phyloP scores from a whole-genome alignment of 2,113 vertebrate genomes.

The Upupa epops region DNA sequence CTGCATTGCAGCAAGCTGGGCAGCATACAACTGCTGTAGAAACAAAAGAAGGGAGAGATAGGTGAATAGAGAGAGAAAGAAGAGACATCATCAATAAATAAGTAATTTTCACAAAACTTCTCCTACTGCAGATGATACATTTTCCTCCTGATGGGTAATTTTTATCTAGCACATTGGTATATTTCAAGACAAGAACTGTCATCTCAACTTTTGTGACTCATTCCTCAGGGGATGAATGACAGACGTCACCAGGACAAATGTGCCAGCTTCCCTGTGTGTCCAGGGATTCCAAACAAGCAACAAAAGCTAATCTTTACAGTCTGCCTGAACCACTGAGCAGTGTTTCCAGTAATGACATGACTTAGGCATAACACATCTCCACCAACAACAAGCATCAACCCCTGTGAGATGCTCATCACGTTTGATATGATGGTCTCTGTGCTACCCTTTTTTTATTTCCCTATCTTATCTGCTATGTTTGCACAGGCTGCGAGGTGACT shows the following conservation, averaged over 20 bases:
- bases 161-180: constrained; percentile 60
- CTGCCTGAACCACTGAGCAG: background rate
- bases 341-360: background rate
- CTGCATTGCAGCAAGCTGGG: constrained; percentile 98
- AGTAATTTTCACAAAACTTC: constrained; percentile 66
- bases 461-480: background rate
- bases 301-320: background rate
- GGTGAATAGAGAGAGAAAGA: background rate
- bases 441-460: background rate
- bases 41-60: background rate
- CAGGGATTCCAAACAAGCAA: constrained; percentile 18
- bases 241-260: constrained; percentile 71
- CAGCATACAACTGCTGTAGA: constrained; percentile 94
- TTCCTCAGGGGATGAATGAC: constrained; percentile 70
- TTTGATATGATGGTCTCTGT: background rate
- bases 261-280: constrained; percentile 55
- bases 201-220: constrained; percentile 44
- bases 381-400: background rate
- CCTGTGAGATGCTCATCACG: background rate
- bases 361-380: background rate
- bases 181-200: constrained; percentile 48
- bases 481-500: background rate
- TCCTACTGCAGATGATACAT: background rate
- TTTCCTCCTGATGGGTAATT: constrained; percentile 40
- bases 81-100: constrained; percentile 73